These are phyloP conservation scores for Danionella cerebrum DNA, from an alignment of 2,113 vertebrate species.

Conservation along the genomic window DNA sequence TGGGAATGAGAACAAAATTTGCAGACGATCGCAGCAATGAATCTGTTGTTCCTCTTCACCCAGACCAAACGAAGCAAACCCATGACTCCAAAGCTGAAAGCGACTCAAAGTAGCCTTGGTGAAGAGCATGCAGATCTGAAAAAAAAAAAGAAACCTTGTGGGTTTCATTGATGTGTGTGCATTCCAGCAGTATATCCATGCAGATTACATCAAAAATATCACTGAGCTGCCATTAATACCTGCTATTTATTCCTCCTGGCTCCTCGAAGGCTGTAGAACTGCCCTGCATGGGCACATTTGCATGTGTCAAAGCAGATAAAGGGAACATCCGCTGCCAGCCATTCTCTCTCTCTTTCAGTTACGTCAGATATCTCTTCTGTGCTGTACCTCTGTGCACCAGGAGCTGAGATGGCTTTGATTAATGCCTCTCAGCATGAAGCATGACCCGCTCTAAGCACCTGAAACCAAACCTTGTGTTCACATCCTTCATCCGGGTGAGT, in stretches of 20 bases:
- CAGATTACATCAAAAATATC: neutral
- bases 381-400: neutral
- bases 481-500: neutral
- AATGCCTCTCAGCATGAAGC: neutral
- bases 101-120: too few relatives aligned
- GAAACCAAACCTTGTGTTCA: neutral
- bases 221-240: neutral
- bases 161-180: neutral
- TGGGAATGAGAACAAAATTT: too few relatives aligned
- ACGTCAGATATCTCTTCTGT: neutral
- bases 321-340: neutral
- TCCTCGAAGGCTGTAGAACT: neutral
- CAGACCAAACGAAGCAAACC: too few relatives aligned
- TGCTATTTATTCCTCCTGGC: neutral
- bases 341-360: neutral
- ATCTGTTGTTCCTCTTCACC: too few relatives aligned
- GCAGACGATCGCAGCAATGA: too few relatives aligned
- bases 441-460: neutral
- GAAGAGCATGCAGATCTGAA: neutral
- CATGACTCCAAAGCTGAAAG: too few relatives aligned
- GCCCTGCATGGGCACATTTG: neutral
- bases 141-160: too few relatives aligned
- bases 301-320: neutral
- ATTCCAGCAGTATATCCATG: neutral
- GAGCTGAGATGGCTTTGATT: slow-evolving; percentile 1